Evolutionary conservation across 2,888 invertebrate genomes (phyloP).

Genomic region (Acleris emargana): DNA sequence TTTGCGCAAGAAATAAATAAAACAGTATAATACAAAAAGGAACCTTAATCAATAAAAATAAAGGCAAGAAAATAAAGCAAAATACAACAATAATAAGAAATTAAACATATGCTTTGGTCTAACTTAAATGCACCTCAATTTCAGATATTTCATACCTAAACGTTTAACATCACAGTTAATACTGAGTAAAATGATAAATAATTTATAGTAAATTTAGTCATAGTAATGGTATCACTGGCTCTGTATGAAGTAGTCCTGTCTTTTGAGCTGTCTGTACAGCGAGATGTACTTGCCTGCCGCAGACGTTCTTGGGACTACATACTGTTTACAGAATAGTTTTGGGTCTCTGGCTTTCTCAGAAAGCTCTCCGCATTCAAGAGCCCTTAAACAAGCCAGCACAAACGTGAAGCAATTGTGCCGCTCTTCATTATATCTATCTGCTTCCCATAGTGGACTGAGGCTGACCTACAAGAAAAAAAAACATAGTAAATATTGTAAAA

Average conservation of each 20-base stretch:
- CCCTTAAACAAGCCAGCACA: conserved; percentile 90
- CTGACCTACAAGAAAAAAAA: conserved; percentile 63
- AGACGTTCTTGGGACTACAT: conserved; percentile 91
- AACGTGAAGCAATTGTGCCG: conserved; percentile 94
- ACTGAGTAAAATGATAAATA: conserved; percentile 55
- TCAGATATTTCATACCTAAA: conserved; percentile 66
- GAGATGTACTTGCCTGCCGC: conserved; percentile 94
- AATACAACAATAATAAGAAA: conserved; percentile 44
- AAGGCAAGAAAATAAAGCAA: conserved; percentile 38
- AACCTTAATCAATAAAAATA: conserved; percentile 37
- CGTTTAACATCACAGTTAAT: conserved; percentile 80
- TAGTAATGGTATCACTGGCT: conserved; percentile 68
- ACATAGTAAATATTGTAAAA: conserved; percentile 9
- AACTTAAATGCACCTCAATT: conserved; percentile 78
- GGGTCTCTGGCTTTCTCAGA: conserved; percentile 87
- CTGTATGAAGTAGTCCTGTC: conserved; percentile 77
- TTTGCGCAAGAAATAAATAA: conserved; percentile 30
- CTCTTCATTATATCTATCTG: conserved; percentile 88
- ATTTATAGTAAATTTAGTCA: conserved; percentile 68
- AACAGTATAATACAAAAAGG: conserved; percentile 34
- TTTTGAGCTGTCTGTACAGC: conserved; percentile 88
- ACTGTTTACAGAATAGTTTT: conserved; percentile 90
- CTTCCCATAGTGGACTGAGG: conserved; percentile 85
- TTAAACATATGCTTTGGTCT: conserved; percentile 69
- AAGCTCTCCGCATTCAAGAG: conserved; percentile 87